phyloP scores from a whole-genome alignment of 1,140 invertebrate species.

The Psix sp. region DNA sequence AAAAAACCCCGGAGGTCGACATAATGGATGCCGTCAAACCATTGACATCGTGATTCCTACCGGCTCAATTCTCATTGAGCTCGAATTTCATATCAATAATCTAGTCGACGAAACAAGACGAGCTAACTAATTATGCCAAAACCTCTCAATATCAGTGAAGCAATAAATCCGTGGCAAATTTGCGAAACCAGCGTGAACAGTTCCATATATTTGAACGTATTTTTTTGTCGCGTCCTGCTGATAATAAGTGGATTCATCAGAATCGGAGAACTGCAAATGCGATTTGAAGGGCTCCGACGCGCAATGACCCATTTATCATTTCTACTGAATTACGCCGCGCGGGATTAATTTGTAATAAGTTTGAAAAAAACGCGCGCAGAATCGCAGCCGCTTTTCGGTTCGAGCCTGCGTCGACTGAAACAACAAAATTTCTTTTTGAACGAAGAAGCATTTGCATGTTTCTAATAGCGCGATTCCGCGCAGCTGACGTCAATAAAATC shows the following conservation, averaged over 20 bases:
- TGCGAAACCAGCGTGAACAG: constrained; percentile 3
- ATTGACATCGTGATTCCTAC: too few species aligned
- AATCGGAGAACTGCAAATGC: constrained; percentile 25
- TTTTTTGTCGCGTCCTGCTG: constrained; percentile 7
- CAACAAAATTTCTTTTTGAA: constrained; percentile 45
- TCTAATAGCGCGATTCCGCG: constrained; percentile 62
- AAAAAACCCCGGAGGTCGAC: too few species aligned
- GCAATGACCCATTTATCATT: constrained; percentile 42
- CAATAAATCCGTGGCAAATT: too few species aligned
- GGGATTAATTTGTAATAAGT: constrained; percentile 30
- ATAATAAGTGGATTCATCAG: constrained; percentile 19
- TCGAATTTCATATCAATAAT: too few species aligned
- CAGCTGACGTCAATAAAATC: constrained; percentile 63
- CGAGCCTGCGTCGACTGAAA: constrained; percentile 9
- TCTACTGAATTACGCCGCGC: constrained; percentile 19
- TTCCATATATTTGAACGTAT: constrained; percentile 6
- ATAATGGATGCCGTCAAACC: too few species aligned
- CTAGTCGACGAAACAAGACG: too few species aligned
- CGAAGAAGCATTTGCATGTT: constrained; percentile 51
- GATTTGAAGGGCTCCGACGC: constrained; percentile 21
- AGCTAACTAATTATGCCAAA: too few species aligned
- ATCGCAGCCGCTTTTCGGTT: constrained; percentile 27
- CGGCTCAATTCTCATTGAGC: too few species aligned
- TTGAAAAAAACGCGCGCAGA: constrained; percentile 9
- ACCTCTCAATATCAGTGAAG: too few species aligned